Percentiles rank a stretch among this genome's conserved stretches.
phyloP scores from a whole-genome alignment of 2,113 vertebrate genomes.

The Neoarius graeffei region DNA sequence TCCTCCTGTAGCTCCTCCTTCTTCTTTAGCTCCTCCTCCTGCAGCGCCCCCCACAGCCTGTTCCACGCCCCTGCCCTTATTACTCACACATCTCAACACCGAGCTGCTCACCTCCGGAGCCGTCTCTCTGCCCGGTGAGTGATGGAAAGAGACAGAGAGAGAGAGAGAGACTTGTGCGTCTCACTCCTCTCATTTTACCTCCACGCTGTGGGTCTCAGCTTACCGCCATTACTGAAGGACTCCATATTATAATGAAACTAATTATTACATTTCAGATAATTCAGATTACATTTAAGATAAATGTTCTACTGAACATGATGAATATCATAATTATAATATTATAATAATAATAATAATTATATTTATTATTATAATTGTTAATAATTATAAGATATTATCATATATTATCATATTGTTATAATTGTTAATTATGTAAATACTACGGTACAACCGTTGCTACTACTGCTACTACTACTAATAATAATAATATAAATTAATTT shows the following conservation, averaged over 20 bases:
- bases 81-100: constrained; percentile 69
- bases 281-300: not conserved
- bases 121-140: constrained; percentile 74
- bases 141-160: not conserved
- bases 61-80: constrained; percentile 55
- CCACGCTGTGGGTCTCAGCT: not conserved
- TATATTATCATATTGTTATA: no score
- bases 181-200: not conserved
- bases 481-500: no score
- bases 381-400: no score
- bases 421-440: no score
- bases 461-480: no score
- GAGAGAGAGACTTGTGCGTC: not conserved
- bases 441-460: no score
- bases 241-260: not conserved
- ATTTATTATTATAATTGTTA: not conserved
- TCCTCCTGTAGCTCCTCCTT: constrained; percentile 21
- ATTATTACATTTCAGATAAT: not conserved
- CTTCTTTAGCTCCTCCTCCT: not conserved
- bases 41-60: constrained; percentile 42
- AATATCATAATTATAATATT: not conserved
- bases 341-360: not conserved
- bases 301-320: not conserved
- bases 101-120: constrained; percentile 76
- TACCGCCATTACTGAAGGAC: not conserved